These are phyloP conservation scores for Brienomyrus brachyistius DNA, from an alignment of 2,113 vertebrate species.

Conservation along the genomic window DNA sequence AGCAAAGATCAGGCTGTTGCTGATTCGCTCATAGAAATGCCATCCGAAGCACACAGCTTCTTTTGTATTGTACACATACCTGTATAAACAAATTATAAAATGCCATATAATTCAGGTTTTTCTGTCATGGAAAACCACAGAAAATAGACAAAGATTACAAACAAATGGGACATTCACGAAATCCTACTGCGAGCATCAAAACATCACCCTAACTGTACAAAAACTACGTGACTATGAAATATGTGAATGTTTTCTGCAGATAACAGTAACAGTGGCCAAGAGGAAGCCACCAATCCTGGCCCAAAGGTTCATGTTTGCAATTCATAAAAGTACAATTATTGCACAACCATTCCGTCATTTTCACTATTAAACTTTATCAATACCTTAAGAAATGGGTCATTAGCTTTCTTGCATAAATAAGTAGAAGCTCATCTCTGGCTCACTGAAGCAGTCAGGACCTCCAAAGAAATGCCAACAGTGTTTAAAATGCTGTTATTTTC, in stretches of 20 bases:
- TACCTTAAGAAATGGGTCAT: neutral
- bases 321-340: neutral
- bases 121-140: neutral
- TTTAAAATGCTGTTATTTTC: neutral
- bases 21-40: conserved; percentile 31
- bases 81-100: neutral
- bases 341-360: neutral
- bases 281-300: neutral
- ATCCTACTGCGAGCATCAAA: neutral
- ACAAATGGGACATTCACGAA: neutral
- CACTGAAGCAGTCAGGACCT: neutral
- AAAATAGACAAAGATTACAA: neutral
- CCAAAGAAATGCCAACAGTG: neutral
- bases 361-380: neutral
- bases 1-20: conserved; percentile 73
- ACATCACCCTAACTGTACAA: neutral
- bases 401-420: neutral
- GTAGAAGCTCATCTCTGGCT: neutral
- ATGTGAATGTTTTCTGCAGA: neutral
- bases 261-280: neutral
- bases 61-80: neutral
- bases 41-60: neutral
- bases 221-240: neutral
- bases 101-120: neutral
- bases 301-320: neutral